phyloP scores from a whole-genome alignment of 2,113 vertebrate genomes.

The Perca schrenkii region DNA sequence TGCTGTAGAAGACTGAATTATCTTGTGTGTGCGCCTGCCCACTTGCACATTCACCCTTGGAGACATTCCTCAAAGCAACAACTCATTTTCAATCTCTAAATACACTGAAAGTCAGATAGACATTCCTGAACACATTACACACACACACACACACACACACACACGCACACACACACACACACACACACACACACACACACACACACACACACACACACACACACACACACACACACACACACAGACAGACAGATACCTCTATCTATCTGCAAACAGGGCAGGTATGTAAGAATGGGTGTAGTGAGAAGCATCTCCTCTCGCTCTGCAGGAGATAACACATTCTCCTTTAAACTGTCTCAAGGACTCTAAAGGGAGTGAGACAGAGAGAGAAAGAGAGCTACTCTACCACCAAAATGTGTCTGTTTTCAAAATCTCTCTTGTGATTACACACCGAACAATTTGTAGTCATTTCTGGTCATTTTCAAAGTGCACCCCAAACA shows the following conservation, averaged over 20 bases:
- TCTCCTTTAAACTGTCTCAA: constrained; percentile 66
- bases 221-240: constrained; percentile 7
- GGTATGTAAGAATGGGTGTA: constrained; percentile 54
- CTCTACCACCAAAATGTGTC: constrained; percentile 32
- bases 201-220: constrained; percentile 16
- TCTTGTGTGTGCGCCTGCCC: constrained; percentile 59
- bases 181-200: constrained; percentile 12
- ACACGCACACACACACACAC: constrained; percentile 19
- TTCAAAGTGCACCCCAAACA: neutral
- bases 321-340: constrained; percentile 68
- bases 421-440: constrained; percentile 31
- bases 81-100: constrained; percentile 66
- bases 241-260: constrained; percentile 17
- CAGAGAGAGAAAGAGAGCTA: constrained; percentile 20
- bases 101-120: constrained; percentile 58
- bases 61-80: constrained; percentile 69
- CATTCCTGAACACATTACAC: neutral
- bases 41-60: constrained; percentile 70
- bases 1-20: constrained; percentile 74
- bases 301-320: constrained; percentile 40
- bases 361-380: constrained; percentile 55
- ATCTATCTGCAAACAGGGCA: constrained; percentile 64
- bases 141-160: neutral
- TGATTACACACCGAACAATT: constrained; percentile 30
- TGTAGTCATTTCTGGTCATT: constrained; percentile 4